A percentile compares a stretch with the other conserved stretches of the same genome.
phyloP scores from a whole-genome alignment of 2,113 vertebrate genomes.

The Poeciliopsis turrubarensis region DNA sequence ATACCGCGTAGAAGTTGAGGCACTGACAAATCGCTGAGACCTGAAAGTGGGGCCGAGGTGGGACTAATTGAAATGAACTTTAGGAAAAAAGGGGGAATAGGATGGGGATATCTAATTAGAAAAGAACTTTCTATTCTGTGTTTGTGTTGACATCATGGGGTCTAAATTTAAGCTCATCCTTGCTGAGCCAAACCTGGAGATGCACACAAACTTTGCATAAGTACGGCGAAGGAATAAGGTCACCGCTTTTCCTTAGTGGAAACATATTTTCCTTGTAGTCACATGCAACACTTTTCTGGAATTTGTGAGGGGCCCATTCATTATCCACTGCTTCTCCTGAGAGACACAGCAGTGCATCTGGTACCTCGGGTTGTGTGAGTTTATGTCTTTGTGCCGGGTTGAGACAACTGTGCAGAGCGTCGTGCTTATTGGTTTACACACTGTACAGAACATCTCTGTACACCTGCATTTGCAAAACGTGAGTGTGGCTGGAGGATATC shows the following conservation, averaged over 20 bases:
- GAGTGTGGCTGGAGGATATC: conserved; percentile 5
- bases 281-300: conserved; percentile 56
- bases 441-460: conserved; percentile 19
- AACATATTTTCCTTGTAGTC: conserved; percentile 71
- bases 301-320: conserved; percentile 64
- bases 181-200: conserved; percentile 62
- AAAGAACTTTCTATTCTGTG: conserved; percentile 86
- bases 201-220: conserved; percentile 47
- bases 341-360: conserved; percentile 53
- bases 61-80: conserved; percentile 96
- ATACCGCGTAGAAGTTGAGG: conserved; percentile 62
- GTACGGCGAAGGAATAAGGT: conserved; percentile 74
- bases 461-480: conserved; percentile 31
- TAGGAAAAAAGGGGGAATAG: conserved; percentile 68
- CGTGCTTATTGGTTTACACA: conserved; percentile 35
- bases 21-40: conserved; percentile 81
- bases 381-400: conserved; percentile 45
- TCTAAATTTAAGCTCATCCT: conserved; percentile 83
- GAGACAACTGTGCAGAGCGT: conserved; percentile 6
- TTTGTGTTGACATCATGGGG: conserved; percentile 84
- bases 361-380: conserved; percentile 33
- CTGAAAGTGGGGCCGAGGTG: conserved; percentile 79
- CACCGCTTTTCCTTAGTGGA: conserved; percentile 67
- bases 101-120: conserved; percentile 85
- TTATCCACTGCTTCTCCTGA: conserved; percentile 56